Conservation (phyloP, 2,797 vertebrate genomes). For the Borostomias antarcticus region DNA sequence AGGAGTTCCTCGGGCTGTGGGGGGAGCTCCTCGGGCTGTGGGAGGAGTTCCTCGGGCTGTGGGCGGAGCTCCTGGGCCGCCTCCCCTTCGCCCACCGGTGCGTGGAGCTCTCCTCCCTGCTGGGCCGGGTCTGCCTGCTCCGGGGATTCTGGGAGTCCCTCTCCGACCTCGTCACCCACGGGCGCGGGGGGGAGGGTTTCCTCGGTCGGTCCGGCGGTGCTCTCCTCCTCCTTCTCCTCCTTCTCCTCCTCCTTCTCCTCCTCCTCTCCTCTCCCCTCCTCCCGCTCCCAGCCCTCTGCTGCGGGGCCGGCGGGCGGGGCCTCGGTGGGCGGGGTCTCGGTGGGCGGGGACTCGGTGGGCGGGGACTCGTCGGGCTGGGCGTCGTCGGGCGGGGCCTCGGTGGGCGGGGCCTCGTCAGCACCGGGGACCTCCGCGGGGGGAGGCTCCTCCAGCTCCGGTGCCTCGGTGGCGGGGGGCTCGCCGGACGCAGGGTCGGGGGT, state of each 20-base stretch:
- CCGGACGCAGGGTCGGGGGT: conserved; percentile 5
- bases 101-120: conserved; percentile 46
- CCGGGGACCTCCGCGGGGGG: not conserved
- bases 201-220: conserved; percentile 33
- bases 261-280: conserved; percentile 4
- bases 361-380: not conserved
- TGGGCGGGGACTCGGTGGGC: too few species aligned
- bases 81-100: conserved; percentile 28
- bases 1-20: too few species aligned
- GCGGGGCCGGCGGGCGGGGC: not conserved
- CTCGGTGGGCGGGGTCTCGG: too few species aligned
- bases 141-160: conserved; percentile 37
- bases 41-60: conserved; percentile 14
- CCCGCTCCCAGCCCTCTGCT: not conserved
- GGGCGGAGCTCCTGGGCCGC: conserved; percentile 32
- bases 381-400: not conserved
- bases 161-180: conserved; percentile 39
- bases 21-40: not conserved
- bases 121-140: conserved; percentile 41
- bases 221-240: conserved; percentile 25
- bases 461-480: conserved; percentile 19
- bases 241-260: conserved; percentile 23
- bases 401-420: too few species aligned
- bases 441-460: conserved; percentile 12
- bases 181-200: conserved; percentile 34